These are phyloP conservation scores for Hydrozoanthus gracilis DNA, from an alignment of 92 coral and sea anemone genomes.

Conservation along the genomic window DNA sequence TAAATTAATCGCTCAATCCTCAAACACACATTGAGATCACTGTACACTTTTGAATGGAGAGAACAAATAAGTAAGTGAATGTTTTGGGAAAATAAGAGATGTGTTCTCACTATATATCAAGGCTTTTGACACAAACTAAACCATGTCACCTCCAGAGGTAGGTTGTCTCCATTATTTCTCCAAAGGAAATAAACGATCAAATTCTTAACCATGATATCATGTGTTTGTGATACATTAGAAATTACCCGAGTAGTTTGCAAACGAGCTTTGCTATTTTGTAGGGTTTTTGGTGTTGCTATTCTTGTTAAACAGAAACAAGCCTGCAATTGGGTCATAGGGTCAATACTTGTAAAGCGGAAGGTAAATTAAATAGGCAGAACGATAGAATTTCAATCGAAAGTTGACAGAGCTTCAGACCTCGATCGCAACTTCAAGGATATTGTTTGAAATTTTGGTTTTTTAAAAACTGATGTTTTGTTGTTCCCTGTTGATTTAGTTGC, in stretches of 20 bases:
- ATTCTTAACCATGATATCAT: conserved; percentile 66
- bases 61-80: conserved; percentile 14
- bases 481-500: conserved; percentile 53
- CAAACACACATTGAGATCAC: conserved; percentile 43
- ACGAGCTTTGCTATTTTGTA: background rate
- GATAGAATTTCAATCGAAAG: background rate
- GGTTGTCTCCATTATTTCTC: conserved; percentile 35
- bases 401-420: conserved; percentile 19
- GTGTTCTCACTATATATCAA: conserved; percentile 35
- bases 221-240: conserved; percentile 64
- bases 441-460: conserved; percentile 48
- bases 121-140: conserved; percentile 39
- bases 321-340: conserved; percentile 71
- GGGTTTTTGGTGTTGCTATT: background rate
- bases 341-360: conserved; percentile 47
- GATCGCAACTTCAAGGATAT: conserved; percentile 37
- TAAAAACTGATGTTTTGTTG: conserved; percentile 44
- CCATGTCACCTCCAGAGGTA: conserved; percentile 39
- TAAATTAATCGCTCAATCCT: conserved; percentile 52
- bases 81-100: conserved; percentile 6
- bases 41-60: conserved; percentile 44
- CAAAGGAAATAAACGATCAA: conserved; percentile 53
- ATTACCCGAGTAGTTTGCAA: conserved; percentile 34
- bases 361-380: background rate
- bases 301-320: conserved; percentile 46